Percentiles rank a stretch among this genome's conserved stretches.
phyloP scores from a whole-genome alignment of 2,888 invertebrate genomes.

The Ecliptopera silaceata region DNA sequence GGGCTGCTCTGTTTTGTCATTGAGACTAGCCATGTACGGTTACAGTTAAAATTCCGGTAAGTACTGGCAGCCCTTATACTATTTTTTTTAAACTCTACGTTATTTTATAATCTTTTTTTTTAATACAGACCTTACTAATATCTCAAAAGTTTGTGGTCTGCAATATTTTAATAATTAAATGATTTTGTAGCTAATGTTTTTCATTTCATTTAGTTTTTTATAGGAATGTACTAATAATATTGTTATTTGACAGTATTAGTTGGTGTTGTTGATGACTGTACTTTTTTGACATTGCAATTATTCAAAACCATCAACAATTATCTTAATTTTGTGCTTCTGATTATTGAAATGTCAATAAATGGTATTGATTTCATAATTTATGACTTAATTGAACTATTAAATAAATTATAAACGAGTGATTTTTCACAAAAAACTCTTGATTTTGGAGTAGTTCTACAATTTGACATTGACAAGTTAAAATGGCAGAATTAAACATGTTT shows the following conservation, averaged over 20 bases:
- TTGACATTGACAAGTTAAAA: too few species aligned
- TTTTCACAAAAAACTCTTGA: background rate
- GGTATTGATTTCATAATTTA: conserved; percentile 11
- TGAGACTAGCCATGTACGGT: background rate
- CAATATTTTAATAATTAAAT: too few species aligned
- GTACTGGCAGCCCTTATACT: background rate
- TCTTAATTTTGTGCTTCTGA: conserved; percentile 17
- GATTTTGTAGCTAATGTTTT: too few species aligned
- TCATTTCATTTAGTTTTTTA: background rate
- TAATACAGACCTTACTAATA: background rate
- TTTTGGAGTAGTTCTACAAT: too few species aligned
- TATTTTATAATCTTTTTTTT: background rate
- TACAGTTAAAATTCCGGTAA: background rate
- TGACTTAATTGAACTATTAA: conserved; percentile 6
- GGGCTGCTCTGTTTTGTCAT: conserved; percentile 20
- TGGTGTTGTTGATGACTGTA: conserved; percentile 2
- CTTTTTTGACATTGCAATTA: conserved; percentile 7
- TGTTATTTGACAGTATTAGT: background rate
- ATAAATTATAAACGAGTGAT: conserved; percentile 1
- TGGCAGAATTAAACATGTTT: too few species aligned
- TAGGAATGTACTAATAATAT: too few species aligned
- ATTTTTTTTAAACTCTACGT: too few species aligned
- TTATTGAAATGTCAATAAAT: conserved; percentile 19
- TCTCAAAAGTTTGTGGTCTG: background rate
- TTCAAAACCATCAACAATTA: conserved; percentile 10